Percentiles rank a stretch among this genome's conserved stretches.
phyloP scores from a whole-genome alignment of 2,113 vertebrate species.

The Raja brachyura region DNA sequence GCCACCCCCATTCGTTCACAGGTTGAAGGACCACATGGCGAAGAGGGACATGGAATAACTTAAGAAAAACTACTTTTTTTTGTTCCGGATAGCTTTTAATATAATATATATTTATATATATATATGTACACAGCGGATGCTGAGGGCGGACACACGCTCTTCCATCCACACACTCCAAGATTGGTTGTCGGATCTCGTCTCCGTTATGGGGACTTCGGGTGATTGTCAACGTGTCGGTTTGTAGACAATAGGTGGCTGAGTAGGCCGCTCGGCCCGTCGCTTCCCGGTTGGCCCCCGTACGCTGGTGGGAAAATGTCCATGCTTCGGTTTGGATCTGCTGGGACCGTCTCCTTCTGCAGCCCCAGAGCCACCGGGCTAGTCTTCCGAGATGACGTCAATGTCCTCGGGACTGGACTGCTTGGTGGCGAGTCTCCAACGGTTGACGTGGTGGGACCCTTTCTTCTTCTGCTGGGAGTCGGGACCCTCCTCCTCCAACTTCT shows the following conservation, averaged over 20 bases:
- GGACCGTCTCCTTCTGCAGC: constrained; percentile 44
- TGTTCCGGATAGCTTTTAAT: constrained; percentile 26
- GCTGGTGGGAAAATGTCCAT: neutral
- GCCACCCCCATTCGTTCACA: neutral
- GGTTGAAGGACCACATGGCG: neutral
- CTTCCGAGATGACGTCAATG: constrained; percentile 92
- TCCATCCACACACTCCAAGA: neutral
- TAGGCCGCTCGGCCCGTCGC: too few species aligned
- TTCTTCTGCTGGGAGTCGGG: constrained; percentile 90
- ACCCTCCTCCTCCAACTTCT: constrained; percentile 96
- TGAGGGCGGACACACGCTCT: neutral
- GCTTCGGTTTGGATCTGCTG: constrained; percentile 37
- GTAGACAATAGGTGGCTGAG: too few species aligned
- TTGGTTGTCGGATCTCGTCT: neutral
- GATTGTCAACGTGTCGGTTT: neutral
- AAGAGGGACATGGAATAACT: constrained; percentile 22
- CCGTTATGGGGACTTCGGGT: neutral
- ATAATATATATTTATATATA: constrained; percentile 35
- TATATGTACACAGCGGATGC: neutral
- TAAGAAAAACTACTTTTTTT: constrained; percentile 14
- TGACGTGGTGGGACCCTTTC: constrained; percentile 94
- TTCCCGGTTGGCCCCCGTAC: too few species aligned
- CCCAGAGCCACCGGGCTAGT: constrained; percentile 52
- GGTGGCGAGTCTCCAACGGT: constrained; percentile 92
- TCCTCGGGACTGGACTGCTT: constrained; percentile 86